Conservation (phyloP, 2,113 vertebrate genomes). For the Hipposideros armiger region DNA sequence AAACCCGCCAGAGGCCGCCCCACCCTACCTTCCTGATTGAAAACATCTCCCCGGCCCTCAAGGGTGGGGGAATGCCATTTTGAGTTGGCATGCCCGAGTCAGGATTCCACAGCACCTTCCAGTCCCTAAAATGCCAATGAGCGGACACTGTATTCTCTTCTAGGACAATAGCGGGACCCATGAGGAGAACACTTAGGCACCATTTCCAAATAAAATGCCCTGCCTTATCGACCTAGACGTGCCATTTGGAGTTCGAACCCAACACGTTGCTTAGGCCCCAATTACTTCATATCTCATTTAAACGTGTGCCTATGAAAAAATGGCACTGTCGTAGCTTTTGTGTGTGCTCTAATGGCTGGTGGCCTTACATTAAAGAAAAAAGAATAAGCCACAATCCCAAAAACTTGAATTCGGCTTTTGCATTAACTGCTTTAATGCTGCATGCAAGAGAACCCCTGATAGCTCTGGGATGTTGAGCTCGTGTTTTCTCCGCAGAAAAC, state of each 20-base stretch:
- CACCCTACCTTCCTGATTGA: not conserved
- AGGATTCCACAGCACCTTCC: not conserved
- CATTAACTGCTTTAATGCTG: not conserved
- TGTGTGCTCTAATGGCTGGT: conserved; percentile 50
- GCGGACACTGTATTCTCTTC: not conserved
- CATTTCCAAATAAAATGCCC: not conserved
- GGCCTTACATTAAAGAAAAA: not conserved
- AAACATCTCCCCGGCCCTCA: too few relatives aligned
- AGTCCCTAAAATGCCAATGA: not conserved
- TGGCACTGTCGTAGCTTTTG: conserved; percentile 36
- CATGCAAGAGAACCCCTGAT: conserved; percentile 42
- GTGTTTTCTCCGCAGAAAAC: conserved; percentile 24
- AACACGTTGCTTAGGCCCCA: conserved; percentile 27
- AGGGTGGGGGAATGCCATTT: not conserved
- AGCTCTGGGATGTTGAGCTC: conserved; percentile 6
- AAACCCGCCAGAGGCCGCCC: not conserved
- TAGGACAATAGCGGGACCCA: not conserved
- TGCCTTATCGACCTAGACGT: not conserved
- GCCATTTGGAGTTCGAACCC: conserved; percentile 19
- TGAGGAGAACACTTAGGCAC: not conserved
- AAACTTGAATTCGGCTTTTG: conserved; percentile 75
- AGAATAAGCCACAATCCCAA: conserved; percentile 33
- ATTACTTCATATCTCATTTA: conserved; percentile 80
- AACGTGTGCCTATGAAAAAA: conserved; percentile 72
- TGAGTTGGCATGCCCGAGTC: not conserved